phyloP scores from a whole-genome alignment of 2,113 vertebrate genomes.

The Haplotaxodon microlepis region DNA sequence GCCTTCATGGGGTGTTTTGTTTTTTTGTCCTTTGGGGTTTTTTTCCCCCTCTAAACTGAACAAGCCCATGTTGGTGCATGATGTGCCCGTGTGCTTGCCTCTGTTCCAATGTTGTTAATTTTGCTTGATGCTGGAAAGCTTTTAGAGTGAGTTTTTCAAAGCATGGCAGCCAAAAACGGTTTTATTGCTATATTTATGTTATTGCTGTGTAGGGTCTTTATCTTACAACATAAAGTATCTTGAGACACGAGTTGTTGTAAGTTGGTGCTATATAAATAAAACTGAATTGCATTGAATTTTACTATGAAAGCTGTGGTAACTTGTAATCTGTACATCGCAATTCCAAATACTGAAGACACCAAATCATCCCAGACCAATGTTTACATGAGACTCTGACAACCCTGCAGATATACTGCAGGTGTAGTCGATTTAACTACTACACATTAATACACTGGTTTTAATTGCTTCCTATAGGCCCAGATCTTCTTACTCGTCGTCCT shows the following conservation, averaged over 20 bases:
- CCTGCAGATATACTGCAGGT: not conserved
- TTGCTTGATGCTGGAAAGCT: not conserved
- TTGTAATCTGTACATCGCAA: accelerated
- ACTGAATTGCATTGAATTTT: not conserved
- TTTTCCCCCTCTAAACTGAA: not conserved
- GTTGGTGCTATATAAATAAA: not conserved
- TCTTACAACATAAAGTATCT: not conserved
- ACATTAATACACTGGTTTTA: not conserved
- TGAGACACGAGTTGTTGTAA: not conserved
- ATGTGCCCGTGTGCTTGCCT: not conserved
- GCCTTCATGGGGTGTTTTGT: not conserved
- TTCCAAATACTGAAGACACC: not conserved
- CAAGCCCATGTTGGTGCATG: not conserved
- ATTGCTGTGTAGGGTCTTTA: not conserved
- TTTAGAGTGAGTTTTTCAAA: not conserved
- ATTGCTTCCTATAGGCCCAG: conserved; percentile 76
- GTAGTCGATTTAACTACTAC: not conserved
- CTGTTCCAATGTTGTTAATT: not conserved
- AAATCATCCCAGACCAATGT: not conserved
- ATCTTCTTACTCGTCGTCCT: conserved; percentile 92
- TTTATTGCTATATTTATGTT: not conserved
- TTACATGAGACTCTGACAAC: not conserved
- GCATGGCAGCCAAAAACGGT: not conserved
- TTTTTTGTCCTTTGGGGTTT: not conserved
- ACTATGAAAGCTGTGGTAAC: not conserved